Percentiles rank a stretch among this genome's conserved stretches.
Evolutionary conservation across 2,113 vertebrate species (phyloP).

Genomic region (Platichthys flesus): DNA sequence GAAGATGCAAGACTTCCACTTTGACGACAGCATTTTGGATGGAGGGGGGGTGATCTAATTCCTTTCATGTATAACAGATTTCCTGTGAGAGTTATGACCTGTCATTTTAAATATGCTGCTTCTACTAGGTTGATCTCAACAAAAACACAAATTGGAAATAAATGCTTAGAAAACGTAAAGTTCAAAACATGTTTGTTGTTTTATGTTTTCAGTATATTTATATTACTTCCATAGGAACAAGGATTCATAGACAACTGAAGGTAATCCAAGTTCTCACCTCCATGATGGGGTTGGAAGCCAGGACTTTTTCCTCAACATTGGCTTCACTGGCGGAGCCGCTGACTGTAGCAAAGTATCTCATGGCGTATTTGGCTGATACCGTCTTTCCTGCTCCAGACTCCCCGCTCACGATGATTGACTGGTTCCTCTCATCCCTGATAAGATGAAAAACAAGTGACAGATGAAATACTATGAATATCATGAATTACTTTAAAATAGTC

Average conservation of each 20-base stretch:
- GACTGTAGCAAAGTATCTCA: slow-evolving; percentile 98
- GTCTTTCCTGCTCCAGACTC: slow-evolving; percentile 98
- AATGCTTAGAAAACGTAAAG: too few species aligned
- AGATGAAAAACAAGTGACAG: neutral
- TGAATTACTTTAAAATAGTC: neutral
- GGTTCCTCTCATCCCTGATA: slow-evolving; percentile 94
- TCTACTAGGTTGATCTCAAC: too few species aligned
- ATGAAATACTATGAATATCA: neutral
- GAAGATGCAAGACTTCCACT: neutral
- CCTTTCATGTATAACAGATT: neutral
- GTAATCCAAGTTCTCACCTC: slow-evolving; percentile 86
- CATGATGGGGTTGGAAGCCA: slow-evolving; percentile 99
- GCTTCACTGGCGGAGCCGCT: slow-evolving; percentile 96
- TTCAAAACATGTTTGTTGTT: neutral
- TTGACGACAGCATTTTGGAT: neutral
- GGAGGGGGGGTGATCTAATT: neutral
- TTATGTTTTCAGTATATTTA: too few species aligned
- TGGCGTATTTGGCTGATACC: slow-evolving; percentile 97
- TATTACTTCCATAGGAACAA: neutral
- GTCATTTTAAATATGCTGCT: neutral
- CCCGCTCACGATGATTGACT: slow-evolving; percentile 98
- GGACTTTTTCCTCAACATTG: slow-evolving; percentile 95
- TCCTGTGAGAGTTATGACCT: too few species aligned
- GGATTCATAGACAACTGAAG: neutral
- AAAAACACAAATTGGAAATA: too few species aligned